Percentiles rank a stretch among this genome's conserved stretches.
These are phyloP conservation scores for Ibidorhyncha struthersii DNA, from an alignment of 2,113 vertebrate genomes.

Conservation along the genomic window DNA sequence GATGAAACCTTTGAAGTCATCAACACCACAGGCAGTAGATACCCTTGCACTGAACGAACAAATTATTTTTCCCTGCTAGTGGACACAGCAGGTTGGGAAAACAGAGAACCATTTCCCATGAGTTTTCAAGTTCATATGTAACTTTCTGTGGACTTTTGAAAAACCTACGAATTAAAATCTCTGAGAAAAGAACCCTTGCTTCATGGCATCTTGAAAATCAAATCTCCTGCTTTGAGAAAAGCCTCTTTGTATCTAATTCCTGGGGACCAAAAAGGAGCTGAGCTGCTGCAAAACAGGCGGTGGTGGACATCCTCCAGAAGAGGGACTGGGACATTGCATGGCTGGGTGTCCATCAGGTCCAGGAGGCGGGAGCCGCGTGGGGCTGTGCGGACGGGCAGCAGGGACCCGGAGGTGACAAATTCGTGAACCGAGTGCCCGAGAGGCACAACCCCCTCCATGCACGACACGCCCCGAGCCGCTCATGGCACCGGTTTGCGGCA, in stretches of 20 bases:
- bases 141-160: background rate
- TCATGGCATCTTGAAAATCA: background rate
- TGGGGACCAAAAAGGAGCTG: background rate
- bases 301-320: background rate
- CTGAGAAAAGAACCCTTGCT: accelerated
- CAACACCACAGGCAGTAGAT: background rate
- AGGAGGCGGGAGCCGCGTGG: accelerated
- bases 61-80: background rate
- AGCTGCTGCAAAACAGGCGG: background rate
- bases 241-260: too few species aligned
- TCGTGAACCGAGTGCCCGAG: accelerated
- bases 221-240: background rate
- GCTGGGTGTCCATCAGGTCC: background rate
- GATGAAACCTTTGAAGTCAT: background rate
- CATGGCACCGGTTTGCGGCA: background rate
- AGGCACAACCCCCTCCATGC: background rate
- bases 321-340: background rate
- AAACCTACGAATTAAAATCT: background rate
- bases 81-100: background rate
- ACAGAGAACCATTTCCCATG: background rate
- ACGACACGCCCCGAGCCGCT: background rate
- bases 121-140: background rate
- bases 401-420: background rate
- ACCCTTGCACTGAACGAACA: background rate
- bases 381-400: background rate